Base-by-base conservation (phyloP, 2,797 vertebrate species). In the Tinamus major region DNA sequence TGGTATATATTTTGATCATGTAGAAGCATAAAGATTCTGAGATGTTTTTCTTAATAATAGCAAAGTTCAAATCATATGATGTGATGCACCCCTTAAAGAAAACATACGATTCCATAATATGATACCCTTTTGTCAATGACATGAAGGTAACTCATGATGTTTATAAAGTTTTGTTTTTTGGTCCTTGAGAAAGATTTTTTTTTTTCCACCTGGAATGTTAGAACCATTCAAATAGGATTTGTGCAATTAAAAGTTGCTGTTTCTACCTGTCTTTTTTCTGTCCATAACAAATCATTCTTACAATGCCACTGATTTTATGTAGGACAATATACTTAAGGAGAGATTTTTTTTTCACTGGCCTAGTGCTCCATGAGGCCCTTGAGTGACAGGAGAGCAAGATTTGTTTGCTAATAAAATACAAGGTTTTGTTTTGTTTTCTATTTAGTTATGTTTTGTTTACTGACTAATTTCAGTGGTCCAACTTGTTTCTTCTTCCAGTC, bases 71-170 rank as follows among this genome's bases (percentile, higher is more conserved):
- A 55, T 53, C 46, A 26, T 9, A 9, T 26, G 13, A 31, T 35
- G 33, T 17, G 14, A 65, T 11, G 5, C 4, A 77, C 5, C n/a
- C 14, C 6, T 42, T 18, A 51, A 33, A 75, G 29, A 2, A 85
- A 68, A 49, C 19, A 21, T 0, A 0, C n/a, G 24, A 53, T 42
- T 84, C 31, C 27, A 2, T 20, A 69, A 46, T 31, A 29, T 13
- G 4, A 7, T 44, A 1, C 49, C 2, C 37, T 11, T 35, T 58
- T 4, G 56, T 58, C 49, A 79, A 13, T 68, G n/a, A 70, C 8
- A 72, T 21, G 53, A 76, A 77, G 10, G 5, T 39, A 77, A 9
- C 5, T 48, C 0, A 0, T 49, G 55, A 3, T 33, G 3, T 83
- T 65, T 70, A 39, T 39, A 37, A 51, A 16, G 3, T 35, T 39